phyloP scores from a whole-genome alignment of 2,113 vertebrate species.

The Psammodynastes pulverulentus region DNA sequence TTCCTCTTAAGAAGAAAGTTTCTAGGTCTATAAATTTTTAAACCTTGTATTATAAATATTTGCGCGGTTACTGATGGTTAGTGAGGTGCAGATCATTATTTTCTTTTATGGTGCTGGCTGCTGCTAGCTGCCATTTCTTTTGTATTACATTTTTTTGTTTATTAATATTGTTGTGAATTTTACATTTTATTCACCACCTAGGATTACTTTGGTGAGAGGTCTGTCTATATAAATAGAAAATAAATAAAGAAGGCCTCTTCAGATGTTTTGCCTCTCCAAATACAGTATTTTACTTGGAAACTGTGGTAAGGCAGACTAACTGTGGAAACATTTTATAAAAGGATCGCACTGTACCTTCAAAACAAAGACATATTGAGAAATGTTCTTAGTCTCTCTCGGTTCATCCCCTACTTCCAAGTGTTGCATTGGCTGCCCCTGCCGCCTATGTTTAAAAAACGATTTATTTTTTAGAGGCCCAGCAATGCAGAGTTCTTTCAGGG shows the following conservation, averaged over 20 bases:
- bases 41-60: not conserved
- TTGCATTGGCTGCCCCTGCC: not conserved
- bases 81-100: not conserved
- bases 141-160: not conserved
- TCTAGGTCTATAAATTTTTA: not conserved
- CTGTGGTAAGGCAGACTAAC: not conserved
- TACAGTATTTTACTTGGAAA: not conserved
- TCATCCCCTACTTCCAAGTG: not conserved
- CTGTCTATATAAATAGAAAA: not conserved
- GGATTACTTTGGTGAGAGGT: not conserved
- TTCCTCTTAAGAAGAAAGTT: not conserved
- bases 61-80: not conserved
- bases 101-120: not conserved
- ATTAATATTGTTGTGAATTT: not conserved
- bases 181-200: not conserved
- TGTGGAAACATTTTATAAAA: not conserved
- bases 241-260: not conserved
- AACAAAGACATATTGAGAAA: not conserved
- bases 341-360: not conserved
- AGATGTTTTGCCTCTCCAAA: not conserved
- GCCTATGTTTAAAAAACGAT: not conserved
- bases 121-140: not conserved
- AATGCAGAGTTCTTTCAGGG: not conserved
- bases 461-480: not conserved
- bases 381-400: not conserved